Base-by-base conservation (phyloP, 2,888 invertebrate species). In the Thyatira batis region DNA sequence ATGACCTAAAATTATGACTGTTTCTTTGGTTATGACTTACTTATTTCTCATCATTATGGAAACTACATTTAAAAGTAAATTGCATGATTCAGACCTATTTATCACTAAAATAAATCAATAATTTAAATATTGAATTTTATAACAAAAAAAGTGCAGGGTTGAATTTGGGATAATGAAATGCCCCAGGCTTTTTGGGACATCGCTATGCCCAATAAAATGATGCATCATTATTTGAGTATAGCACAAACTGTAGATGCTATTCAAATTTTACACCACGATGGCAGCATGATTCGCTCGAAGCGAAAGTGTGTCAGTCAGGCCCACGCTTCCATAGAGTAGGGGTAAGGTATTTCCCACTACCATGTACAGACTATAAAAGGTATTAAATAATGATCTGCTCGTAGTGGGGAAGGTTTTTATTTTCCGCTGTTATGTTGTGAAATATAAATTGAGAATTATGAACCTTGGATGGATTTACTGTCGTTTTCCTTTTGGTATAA, bases 301-400 rank as follows among this genome's bases (percentile, higher is more conserved):
- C 86, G 85, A 85, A 85, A 85, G 85, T 85, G 71, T 85, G 85
- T 84, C 85, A 84, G 52, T 46, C 44, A 33, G 63, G 63, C 84
- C 80, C 79, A 84, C 84, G 76, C 72, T 54, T 61, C 52, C 54
- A 48, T 25, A 28, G 70, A 60, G 79, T 68, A 71, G 80, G 80
- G 79, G 76, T 69, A 69, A 69, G 72, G 79, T 78, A 77, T 78
- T 73, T 72, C 77, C 70, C 75, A 76, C 69, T 67, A 54, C 66
- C 67, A 68, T 51, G 58, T 55, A 51, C 52, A 58, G 49, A 33
- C 54, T 57, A 50, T 60, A 66, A 60, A 54, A 58, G 51, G 53
- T 55, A 61, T 61, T 65, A 55, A 66, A 60, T 68, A 60, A 62
- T 67, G 52, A 49, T 9, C 48, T 58, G 52, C 28, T 43, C 45